Conservation (phyloP, 2,797 vertebrate species). For the Notoglanidium macrostoma region DNA sequence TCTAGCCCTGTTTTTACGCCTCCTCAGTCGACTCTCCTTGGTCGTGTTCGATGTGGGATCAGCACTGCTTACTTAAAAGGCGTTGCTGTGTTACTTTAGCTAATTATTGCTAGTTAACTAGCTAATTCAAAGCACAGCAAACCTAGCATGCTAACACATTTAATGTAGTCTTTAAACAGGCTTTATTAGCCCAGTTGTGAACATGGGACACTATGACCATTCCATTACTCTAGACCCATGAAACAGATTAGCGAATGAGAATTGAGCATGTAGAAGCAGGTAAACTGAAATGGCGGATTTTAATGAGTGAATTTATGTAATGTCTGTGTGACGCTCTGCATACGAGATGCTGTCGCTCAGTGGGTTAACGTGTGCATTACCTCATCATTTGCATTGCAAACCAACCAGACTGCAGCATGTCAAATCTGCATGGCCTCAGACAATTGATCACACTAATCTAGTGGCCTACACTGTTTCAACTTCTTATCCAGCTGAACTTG, state of each 20-base stretch:
- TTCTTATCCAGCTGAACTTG: not conserved
- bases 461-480: not conserved
- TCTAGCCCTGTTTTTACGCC: too few species aligned
- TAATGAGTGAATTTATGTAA: not conserved
- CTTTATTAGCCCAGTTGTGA: not conserved
- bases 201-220: not conserved
- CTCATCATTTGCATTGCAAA: constrained; percentile 37
- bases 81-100: not conserved
- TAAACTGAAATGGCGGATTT: not conserved
- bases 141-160: not conserved
- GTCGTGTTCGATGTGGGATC: not conserved
- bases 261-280: not conserved
- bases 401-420: not conserved
- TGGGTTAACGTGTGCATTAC: constrained; percentile 5
- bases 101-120: not conserved
- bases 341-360: not conserved
- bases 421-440: not conserved
- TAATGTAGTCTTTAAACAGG: not conserved
- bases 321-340: not conserved
- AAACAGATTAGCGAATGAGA: not conserved
- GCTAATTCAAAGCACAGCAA: not conserved
- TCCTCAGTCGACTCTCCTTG: too few species aligned
- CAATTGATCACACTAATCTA: not conserved
- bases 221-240: not conserved
- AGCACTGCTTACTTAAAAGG: not conserved